phyloP scores from a whole-genome alignment of 2,888 invertebrate species.

The Torymus tubicola region DNA sequence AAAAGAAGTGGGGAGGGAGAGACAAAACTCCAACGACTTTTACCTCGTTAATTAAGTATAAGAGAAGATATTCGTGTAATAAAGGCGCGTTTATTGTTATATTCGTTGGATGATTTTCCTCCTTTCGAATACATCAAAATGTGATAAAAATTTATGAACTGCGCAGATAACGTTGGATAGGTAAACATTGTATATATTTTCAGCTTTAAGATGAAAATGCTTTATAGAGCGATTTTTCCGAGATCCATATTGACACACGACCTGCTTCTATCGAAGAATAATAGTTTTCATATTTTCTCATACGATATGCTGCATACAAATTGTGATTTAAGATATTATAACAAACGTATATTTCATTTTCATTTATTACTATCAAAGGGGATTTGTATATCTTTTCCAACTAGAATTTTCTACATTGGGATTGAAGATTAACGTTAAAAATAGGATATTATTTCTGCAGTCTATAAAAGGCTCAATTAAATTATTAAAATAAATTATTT shows the following conservation, averaged over 20 bases:
- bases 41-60: constrained; percentile 32
- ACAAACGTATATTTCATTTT: not conserved
- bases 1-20: not conserved
- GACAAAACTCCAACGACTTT: not conserved
- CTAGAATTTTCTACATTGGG: too few species aligned
- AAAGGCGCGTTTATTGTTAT: constrained; percentile 24
- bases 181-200: constrained; percentile 21
- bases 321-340: constrained; percentile 27
- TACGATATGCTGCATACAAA: constrained; percentile 16
- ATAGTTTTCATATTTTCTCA: constrained; percentile 50
- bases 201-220: constrained; percentile 37
- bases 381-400: too few species aligned
- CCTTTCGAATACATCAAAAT: not conserved
- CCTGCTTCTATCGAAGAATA: constrained; percentile 31
- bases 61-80: constrained; percentile 4
- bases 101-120: not conserved
- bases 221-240: constrained; percentile 46
- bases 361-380: not conserved
- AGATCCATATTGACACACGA: constrained; percentile 44
- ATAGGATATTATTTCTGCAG: too few species aligned
- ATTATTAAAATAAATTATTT: too few species aligned
- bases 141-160: constrained; percentile 48
- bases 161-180: not conserved
- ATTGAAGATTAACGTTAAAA: too few species aligned
- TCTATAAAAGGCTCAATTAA: too few species aligned